These are phyloP conservation scores for Chaenodraco wilsoni DNA, from an alignment of 2,797 vertebrate species.

Conservation along the genomic window DNA sequence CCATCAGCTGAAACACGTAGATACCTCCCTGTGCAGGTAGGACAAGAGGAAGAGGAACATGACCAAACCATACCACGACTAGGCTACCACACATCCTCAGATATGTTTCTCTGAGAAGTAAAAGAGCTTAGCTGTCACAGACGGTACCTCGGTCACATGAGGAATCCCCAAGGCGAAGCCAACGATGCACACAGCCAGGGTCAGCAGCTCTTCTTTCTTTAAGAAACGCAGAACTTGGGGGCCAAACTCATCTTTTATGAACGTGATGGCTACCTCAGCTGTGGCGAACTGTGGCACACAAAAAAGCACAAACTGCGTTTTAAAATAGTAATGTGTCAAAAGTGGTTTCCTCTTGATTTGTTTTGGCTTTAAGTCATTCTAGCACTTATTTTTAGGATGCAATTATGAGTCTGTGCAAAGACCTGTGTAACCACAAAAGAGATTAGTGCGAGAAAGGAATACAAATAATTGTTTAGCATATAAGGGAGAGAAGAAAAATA, in stretches of 20 bases:
- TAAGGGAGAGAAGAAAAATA: neutral
- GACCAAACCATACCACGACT: neutral
- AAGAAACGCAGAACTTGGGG: constrained; percentile 59
- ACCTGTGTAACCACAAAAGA: neutral
- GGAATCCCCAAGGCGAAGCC: constrained; percentile 81
- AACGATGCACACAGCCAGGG: constrained; percentile 67
- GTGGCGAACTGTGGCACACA: constrained; percentile 77
- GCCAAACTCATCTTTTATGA: constrained; percentile 81
- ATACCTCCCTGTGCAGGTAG: constrained; percentile 74
- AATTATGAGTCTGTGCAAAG: neutral
- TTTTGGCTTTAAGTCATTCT: neutral
- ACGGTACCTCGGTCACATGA: constrained; percentile 79
- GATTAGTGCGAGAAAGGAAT: neutral
- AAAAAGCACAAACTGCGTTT: constrained; percentile 5
- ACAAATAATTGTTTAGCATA: neutral
- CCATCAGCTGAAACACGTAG: constrained; percentile 85
- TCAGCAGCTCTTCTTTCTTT: constrained; percentile 79
- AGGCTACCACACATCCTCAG: neutral
- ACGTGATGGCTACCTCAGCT: constrained; percentile 81
- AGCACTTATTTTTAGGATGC: neutral
- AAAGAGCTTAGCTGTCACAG: neutral
- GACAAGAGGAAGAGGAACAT: neutral
- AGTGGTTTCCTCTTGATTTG: neutral
- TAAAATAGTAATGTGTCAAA: neutral
- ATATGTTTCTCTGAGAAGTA: constrained; percentile 2